Conservation (phyloP, 2,113 vertebrate species). For the Nesogale talazaci region DNA sequence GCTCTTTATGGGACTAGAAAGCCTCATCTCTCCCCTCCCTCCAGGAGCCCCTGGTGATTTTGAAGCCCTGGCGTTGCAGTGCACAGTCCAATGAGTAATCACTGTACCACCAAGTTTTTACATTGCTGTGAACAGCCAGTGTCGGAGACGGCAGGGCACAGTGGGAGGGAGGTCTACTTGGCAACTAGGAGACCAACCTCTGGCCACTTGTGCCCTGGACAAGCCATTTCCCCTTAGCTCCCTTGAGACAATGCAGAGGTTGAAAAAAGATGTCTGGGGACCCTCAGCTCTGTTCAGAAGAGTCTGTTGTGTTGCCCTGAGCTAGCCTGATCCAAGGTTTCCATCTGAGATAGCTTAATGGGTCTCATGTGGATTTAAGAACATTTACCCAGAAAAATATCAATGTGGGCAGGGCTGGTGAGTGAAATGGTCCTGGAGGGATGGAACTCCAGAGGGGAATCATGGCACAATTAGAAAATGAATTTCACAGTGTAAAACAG, state of each 20-base stretch:
- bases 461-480: slow-evolving; percentile 4
- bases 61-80: no score
- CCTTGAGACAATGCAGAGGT: background rate
- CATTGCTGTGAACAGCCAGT: background rate
- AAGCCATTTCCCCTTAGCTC: background rate
- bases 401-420: background rate
- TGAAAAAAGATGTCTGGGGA: background rate
- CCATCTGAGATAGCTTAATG: background rate
- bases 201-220: background rate
- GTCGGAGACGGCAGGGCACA: background rate
- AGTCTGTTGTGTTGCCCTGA: background rate
- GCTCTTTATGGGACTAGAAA: no score
- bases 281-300: background rate
- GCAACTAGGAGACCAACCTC: background rate
- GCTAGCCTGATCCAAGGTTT: background rate
- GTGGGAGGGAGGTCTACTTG: background rate
- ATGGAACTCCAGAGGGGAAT: background rate
- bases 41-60: no score
- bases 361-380: background rate
- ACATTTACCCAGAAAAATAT: background rate
- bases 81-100: no score
- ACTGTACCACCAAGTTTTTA: background rate
- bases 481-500: background rate
- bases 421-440: background rate
- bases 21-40: no score